These are phyloP conservation scores for Tethya wilhelma DNA, from an alignment of 37 sponge, comb jelly and placozoan genomes.

Conservation along the genomic window DNA sequence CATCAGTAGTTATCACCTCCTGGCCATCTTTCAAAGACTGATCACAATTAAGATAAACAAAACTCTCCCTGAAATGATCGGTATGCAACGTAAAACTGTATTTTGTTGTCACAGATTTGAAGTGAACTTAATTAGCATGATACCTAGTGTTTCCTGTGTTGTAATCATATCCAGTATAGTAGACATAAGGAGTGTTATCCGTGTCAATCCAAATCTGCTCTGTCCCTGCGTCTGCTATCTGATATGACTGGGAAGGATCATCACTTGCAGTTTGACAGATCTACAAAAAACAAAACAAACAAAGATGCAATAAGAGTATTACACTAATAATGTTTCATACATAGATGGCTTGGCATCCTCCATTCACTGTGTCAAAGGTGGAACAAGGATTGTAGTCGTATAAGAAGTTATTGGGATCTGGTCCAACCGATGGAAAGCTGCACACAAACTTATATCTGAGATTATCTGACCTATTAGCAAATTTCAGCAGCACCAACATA, in stretches of 20 bases:
- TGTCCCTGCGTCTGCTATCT: neutral
- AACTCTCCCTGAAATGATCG: neutral
- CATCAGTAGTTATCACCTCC: neutral
- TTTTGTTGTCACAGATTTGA: too few species aligned
- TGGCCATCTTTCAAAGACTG: neutral
- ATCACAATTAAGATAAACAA: constrained; percentile 3
- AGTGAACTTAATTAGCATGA: too few species aligned
- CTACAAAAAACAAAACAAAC: neutral
- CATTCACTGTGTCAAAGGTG: neutral
- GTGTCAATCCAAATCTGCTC: neutral
- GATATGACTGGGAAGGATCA: neutral
- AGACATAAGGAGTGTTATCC: neutral
- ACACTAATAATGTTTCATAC: neutral
- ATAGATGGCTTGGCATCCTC: too few species aligned
- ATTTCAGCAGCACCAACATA: too few species aligned
- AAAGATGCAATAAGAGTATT: neutral
- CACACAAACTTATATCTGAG: too few species aligned
- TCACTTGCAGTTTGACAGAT: neutral
- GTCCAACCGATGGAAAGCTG: too few species aligned
- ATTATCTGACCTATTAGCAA: too few species aligned
- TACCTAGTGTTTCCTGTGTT: too few species aligned
- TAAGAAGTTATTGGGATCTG: neutral
- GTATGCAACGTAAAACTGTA: neutral
- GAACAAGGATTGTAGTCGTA: constrained; percentile 4
- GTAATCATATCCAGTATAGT: neutral